Conservation (phyloP, 2,888 invertebrate genomes). For the Nomada fucata region DNA sequence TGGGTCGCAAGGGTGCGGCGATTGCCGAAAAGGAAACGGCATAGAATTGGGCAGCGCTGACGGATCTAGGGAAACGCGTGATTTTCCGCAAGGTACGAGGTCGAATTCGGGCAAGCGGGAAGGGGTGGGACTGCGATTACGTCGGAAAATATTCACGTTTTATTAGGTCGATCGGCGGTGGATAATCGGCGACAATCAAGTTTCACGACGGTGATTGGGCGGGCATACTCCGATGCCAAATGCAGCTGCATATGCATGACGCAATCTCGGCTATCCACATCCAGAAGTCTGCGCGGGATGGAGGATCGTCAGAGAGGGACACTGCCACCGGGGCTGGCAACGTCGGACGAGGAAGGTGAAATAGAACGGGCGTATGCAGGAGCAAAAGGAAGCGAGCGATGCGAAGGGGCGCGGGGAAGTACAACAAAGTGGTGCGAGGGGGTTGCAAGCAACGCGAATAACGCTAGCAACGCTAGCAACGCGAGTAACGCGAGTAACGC, state of each 20-base stretch:
- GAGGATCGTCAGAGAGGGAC: conserved; percentile 33
- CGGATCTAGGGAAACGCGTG: not conserved
- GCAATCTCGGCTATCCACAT: conserved; percentile 81
- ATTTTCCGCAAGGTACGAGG: conserved; percentile 41
- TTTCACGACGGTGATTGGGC: conserved; percentile 81
- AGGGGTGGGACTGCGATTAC: conserved; percentile 36
- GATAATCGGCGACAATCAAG: conserved; percentile 83
- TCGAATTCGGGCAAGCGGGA: conserved; percentile 37
- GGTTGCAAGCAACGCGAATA: conserved; percentile 19
- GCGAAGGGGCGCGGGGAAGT: conserved; percentile 5
- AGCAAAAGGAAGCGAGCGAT: not conserved
- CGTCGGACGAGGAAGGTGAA: conserved; percentile 36
- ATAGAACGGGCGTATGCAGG: not conserved
- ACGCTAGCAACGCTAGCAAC: conserved; percentile 2
- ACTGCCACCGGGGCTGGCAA: conserved; percentile 13
- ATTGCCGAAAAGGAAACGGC: too few relatives aligned
- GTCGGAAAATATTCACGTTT: conserved; percentile 75
- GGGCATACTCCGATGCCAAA: conserved; percentile 78
- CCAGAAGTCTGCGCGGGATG: conserved; percentile 61
- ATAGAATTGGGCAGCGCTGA: not conserved
- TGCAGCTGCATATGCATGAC: conserved; percentile 83
- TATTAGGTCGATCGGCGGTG: conserved; percentile 78
- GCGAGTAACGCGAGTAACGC: not conserved
- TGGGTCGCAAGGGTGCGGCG: too few relatives aligned
- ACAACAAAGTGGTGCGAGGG: conserved; percentile 38